These are phyloP conservation scores for Hydrophis major DNA, from an alignment of 2,797 vertebrate species.

Conservation along the genomic window DNA sequence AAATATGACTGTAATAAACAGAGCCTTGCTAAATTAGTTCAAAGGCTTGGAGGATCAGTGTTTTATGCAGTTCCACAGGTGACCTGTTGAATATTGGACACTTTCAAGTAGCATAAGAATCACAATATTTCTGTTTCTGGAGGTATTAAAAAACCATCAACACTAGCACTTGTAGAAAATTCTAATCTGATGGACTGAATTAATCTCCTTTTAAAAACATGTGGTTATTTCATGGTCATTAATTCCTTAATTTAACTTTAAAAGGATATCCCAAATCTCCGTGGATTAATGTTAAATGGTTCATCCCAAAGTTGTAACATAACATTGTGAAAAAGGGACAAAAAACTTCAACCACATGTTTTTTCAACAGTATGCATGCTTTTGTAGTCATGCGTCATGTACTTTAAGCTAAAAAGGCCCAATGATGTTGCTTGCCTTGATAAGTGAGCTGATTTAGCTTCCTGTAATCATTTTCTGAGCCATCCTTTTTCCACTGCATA, in stretches of 20 bases:
- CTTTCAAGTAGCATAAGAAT: neutral
- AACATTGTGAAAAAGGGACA: neutral
- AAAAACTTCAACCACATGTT: neutral
- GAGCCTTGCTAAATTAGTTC: neutral
- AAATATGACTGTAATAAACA: neutral
- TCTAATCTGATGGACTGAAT: neutral
- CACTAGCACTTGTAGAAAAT: neutral
- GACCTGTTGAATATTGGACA: neutral
- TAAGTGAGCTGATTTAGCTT: neutral
- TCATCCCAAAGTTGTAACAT: neutral
- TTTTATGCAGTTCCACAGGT: neutral
- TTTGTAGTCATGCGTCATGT: neutral
- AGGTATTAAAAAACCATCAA: neutral
- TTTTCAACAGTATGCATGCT: neutral
- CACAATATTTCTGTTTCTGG: neutral
- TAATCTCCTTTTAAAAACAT: neutral
- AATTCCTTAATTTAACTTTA: neutral
- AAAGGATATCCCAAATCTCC: neutral
- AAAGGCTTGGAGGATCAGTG: neutral
- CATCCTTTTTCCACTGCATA: neutral
- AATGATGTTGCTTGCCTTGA: neutral
- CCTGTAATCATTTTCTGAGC: neutral
- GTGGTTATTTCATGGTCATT: neutral
- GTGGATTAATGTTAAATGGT: neutral
- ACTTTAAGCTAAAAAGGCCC: neutral